Percentiles rank a stretch among this genome's conserved stretches.
These are phyloP conservation scores for Molanna angustata DNA, from an alignment of 2,888 invertebrate genomes.

Conservation along the genomic window DNA sequence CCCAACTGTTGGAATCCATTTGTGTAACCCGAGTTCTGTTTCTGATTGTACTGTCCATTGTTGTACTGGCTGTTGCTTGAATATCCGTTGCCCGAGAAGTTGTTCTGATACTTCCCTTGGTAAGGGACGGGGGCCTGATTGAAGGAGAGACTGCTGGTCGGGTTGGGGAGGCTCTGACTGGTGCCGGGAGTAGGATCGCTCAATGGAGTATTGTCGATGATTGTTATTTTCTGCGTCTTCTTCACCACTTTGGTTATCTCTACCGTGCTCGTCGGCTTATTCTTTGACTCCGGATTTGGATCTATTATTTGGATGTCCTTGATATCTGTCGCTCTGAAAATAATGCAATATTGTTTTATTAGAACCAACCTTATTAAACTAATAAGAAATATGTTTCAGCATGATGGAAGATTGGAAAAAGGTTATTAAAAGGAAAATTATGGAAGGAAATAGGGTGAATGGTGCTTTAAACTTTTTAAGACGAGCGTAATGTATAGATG, in stretches of 20 bases:
- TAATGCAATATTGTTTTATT: too few species aligned
- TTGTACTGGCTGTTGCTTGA: conserved; percentile 12
- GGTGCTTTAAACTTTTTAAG: too few species aligned
- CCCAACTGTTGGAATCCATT: conserved; percentile 12
- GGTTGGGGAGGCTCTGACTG: conserved; percentile 23
- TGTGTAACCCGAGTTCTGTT: conserved; percentile 20
- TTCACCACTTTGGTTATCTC: conserved; percentile 43
- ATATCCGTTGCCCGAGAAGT: conserved; percentile 4
- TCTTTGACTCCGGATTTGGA: conserved; percentile 35
- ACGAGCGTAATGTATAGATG: too few species aligned
- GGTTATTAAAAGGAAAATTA: too few species aligned
- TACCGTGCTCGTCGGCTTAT: conserved; percentile 45
- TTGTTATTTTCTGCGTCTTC: conserved; percentile 44
- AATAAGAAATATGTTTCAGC: too few species aligned
- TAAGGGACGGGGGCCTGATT: neutral
- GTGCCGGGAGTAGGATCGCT: conserved; percentile 35
- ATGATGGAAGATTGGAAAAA: too few species aligned
- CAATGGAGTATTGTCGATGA: conserved; percentile 47
- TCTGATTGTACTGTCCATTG: conserved; percentile 27
- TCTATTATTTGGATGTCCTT: conserved; percentile 73
- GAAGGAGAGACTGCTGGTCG: conserved; percentile 10
- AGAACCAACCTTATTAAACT: too few species aligned
- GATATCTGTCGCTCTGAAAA: conserved; percentile 67
- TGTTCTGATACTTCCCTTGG: conserved; percentile 11
- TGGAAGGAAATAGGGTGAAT: too few species aligned